Conservation (phyloP, 1,140 invertebrate species). For the Ptiloglossa arizonensis region DNA sequence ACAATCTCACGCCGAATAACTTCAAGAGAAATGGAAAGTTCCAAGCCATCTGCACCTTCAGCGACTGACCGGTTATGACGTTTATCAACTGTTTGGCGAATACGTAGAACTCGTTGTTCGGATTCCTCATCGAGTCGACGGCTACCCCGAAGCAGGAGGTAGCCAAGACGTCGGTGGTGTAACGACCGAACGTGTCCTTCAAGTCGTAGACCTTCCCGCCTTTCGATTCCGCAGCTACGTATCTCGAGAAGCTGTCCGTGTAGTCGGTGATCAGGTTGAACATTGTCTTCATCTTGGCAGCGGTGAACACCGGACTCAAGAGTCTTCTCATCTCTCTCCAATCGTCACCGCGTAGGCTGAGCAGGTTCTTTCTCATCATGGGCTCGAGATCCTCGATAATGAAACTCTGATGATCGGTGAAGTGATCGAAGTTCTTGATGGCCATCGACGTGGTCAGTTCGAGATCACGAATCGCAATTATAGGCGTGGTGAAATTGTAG, state of each 20-base stretch:
- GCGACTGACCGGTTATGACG: neutral
- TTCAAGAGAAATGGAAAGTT: constrained; percentile 3
- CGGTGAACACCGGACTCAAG: constrained; percentile 42
- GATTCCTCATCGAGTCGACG: constrained; percentile 38
- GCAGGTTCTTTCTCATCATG: constrained; percentile 27
- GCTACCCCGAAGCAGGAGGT: constrained; percentile 42
- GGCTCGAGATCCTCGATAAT: constrained; percentile 5
- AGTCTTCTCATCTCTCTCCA: constrained; percentile 50
- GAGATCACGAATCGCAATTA: constrained; percentile 32
- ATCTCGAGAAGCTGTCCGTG: constrained; percentile 8
- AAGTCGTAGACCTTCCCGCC: neutral
- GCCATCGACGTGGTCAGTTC: constrained; percentile 29
- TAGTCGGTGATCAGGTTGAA: constrained; percentile 32
- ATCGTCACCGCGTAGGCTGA: constrained; percentile 5
- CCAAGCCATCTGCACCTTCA: neutral
- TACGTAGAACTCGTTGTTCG: constrained; percentile 36
- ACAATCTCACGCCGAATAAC: constrained; percentile 7
- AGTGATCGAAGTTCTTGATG: constrained; percentile 51
- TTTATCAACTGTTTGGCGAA: neutral
- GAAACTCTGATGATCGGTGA: constrained; percentile 33
- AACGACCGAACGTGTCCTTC: constrained; percentile 21
- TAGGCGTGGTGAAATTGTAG: constrained; percentile 17
- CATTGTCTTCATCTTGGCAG: constrained; percentile 52
- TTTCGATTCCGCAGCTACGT: neutral
- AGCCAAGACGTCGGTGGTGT: constrained; percentile 35